These are phyloP conservation scores for Marcusenius ussheri DNA, from an alignment of 2,113 vertebrate species.

Conservation along the genomic window DNA sequence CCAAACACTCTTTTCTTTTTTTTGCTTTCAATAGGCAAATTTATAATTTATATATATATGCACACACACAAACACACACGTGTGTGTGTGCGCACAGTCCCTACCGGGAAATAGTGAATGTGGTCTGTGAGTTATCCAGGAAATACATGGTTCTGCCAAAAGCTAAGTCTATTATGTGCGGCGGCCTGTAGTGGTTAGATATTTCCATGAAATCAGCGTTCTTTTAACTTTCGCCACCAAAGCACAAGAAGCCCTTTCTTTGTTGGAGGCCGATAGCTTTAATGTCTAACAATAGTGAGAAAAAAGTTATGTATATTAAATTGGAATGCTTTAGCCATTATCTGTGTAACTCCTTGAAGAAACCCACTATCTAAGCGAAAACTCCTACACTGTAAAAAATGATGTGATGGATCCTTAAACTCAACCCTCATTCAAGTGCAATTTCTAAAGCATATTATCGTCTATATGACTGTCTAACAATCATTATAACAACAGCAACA, in stretches of 20 bases:
- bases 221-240: slow-evolving; percentile 20
- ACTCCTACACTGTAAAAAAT: neutral
- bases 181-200: slow-evolving; percentile 18
- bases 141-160: neutral
- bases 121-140: slow-evolving; percentile 7
- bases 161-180: slow-evolving; percentile 16
- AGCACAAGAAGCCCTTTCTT: slow-evolving; percentile 8
- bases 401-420: neutral
- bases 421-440: neutral
- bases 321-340: neutral
- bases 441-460: neutral
- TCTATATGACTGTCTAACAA: neutral
- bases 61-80: neutral
- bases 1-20: neutral
- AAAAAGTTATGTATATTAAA: neutral
- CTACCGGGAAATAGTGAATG: neutral
- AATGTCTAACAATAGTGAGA: neutral
- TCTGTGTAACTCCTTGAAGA: neutral
- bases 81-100: neutral
- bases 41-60: neutral
- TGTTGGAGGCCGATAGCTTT: neutral
- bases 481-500: neutral
- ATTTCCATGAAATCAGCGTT: slow-evolving; percentile 12
- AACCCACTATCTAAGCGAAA: neutral
- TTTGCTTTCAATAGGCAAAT: neutral